Evolutionary conservation across 2,888 invertebrate genomes (phyloP).

Genomic region (Cataglyphis rosenhaueri): DNA sequence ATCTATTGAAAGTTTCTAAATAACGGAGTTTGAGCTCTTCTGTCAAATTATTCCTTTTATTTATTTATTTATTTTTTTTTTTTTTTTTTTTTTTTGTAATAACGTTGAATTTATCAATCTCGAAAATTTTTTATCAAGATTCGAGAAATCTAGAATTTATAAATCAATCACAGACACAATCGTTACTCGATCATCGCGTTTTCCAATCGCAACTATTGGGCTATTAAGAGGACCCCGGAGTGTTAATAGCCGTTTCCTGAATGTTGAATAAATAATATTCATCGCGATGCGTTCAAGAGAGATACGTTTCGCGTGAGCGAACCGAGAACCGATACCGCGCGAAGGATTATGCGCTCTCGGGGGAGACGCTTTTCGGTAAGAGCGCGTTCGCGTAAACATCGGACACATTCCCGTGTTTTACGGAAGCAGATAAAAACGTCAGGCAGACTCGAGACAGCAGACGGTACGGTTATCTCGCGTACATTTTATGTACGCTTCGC

Average conservation of each 20-base stretch:
- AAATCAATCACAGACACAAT: background rate
- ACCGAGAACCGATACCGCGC: background rate
- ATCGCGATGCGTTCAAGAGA: background rate
- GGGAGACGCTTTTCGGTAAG: conserved; percentile 24
- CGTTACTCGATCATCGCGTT: background rate
- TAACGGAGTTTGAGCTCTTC: background rate
- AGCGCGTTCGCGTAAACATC: conserved; percentile 65
- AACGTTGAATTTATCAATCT: conserved; percentile 25
- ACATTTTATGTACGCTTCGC: conserved; percentile 63
- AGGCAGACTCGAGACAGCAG: conserved; percentile 43
- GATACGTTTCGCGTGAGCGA: background rate
- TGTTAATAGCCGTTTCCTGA: background rate
- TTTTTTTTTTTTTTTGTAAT: background rate
- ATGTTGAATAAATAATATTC: background rate
- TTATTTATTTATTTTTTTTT: background rate
- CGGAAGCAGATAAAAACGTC: conserved; percentile 63
- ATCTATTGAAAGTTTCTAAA: conserved; percentile 13
- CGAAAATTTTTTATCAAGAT: conserved; percentile 6
- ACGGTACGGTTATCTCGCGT: conserved; percentile 58
- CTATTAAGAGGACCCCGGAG: background rate
- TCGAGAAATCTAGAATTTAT: background rate
- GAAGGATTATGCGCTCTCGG: background rate
- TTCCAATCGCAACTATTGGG: background rate
- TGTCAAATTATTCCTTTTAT: background rate
- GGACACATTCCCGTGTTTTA: conserved; percentile 53